Base-by-base conservation (phyloP, 2,113 vertebrate genomes). In the Tetraodon nigroviridis region DNA sequence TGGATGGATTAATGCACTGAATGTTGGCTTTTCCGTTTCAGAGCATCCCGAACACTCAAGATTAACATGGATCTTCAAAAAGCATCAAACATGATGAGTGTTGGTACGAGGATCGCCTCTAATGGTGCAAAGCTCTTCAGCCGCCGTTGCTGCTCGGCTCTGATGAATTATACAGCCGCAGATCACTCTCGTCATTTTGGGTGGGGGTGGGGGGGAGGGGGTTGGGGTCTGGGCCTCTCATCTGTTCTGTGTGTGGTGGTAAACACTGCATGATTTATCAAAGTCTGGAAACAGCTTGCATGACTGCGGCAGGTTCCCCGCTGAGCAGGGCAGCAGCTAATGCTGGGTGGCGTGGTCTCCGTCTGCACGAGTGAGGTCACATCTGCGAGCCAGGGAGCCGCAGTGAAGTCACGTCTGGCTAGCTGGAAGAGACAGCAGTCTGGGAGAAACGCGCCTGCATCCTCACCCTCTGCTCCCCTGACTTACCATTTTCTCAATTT, bases 201-300 rank as follows among this genome's bases (percentile, higher is more conserved):
- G 49, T 54, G 66, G 68, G 60, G 70, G n/a, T n/a, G n/a, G n/a
- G n/a, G n/a, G n/a, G n/a, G n/a, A n/a, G n/a, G n/a, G n/a, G n/a
- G n/a, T n/a, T n/a, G n/a, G 55, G 53, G 61, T 73, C 66, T 74
- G 56, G 53, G 47, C 73, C 64, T 58, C 42, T 69, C 32, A 19
- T 50, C 29, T 56, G 60, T 58, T 29, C 7, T 18, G 37, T 19
- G 61, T 77, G 67, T 74, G 51, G 79, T 81, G 72, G 75, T 86
- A 87, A 88, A 83, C 72, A 82, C 79, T 85, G 78, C 81, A 81
- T 88, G 77, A 81, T 83, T 84, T 81, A 87, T 86, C 81, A 73
- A 79, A 81, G 51, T 72, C 69, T 62, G 4, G 62, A 72, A 69
- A 70, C 73, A 67, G 69, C 67, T 73, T 77, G 78, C 75, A 54